These are phyloP conservation scores for Bos indicus DNA, from an alignment of 2,113 vertebrate species.

Conservation along the genomic window DNA sequence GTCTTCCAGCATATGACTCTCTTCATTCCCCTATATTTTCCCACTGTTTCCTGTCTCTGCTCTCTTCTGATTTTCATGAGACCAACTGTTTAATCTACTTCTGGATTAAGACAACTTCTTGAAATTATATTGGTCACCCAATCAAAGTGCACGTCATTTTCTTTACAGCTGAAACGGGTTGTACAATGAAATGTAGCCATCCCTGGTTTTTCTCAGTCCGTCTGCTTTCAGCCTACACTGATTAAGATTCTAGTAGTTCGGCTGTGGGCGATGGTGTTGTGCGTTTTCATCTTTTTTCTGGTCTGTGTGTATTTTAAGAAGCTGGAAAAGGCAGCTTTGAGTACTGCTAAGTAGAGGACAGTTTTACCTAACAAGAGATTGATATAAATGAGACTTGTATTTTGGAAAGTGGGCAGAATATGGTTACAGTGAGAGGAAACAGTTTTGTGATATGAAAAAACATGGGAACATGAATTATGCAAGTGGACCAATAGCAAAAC, in stretches of 20 bases:
- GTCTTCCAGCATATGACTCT: not conserved
- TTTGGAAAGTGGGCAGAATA: not conserved
- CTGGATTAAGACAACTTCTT: not conserved
- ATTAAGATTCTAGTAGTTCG: not conserved
- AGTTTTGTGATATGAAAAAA: not conserved
- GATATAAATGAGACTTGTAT: not conserved
- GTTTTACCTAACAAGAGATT: not conserved
- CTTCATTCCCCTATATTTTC: not conserved
- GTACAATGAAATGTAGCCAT: not conserved
- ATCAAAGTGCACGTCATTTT: not conserved
- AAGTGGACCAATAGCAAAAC: not conserved
- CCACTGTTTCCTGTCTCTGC: not conserved
- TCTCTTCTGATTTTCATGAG: not conserved
- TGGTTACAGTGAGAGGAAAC: not conserved
- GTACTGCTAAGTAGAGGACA: not conserved
- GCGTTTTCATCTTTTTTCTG: not conserved
- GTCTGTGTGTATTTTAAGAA: not conserved
- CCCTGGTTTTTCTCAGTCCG: not conserved
- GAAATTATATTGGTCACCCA: not conserved
- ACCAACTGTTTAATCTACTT: not conserved
- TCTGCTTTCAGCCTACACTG: not conserved
- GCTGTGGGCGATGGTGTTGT: not conserved
- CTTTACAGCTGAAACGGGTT: not conserved
- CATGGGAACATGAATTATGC: not conserved
- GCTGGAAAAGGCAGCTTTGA: not conserved